These are phyloP conservation scores for Panulirus ornatus DNA, from an alignment of 1,140 invertebrate genomes.

Conservation along the genomic window DNA sequence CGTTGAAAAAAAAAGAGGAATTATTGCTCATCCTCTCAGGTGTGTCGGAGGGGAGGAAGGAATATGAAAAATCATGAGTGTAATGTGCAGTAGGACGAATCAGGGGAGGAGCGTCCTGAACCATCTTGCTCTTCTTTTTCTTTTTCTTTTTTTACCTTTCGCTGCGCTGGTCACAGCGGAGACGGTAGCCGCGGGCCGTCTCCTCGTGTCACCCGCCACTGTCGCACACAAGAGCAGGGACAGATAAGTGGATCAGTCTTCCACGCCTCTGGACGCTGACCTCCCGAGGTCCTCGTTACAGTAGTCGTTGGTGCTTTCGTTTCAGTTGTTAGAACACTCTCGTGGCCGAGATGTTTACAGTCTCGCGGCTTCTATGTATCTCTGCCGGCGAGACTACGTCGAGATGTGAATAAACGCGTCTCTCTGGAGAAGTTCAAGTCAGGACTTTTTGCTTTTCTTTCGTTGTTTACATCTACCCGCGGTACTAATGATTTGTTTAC, in stretches of 20 bases:
- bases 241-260: too few relatives aligned
- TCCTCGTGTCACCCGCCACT: not conserved
- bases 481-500: conserved; percentile 33
- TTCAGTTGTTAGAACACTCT: not conserved
- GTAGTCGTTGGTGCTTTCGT: not conserved
- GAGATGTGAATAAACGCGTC: too few relatives aligned
- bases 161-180: not conserved
- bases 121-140: too few relatives aligned
- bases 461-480: not conserved
- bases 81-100: not conserved
- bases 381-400: not conserved
- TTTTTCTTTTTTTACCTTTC: not conserved
- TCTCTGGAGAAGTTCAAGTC: too few relatives aligned
- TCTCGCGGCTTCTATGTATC: not conserved
- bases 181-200: not conserved
- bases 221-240: too few relatives aligned
- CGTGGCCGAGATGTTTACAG: not conserved
- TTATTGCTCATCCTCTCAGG: too few relatives aligned
- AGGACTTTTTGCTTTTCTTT: not conserved
- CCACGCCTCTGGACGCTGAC: too few relatives aligned
- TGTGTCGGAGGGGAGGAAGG: too few relatives aligned
- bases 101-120: too few relatives aligned
- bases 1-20: too few relatives aligned
- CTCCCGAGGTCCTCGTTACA: not conserved
- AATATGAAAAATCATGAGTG: not conserved